Percentiles rank a stretch among this genome's conserved stretches.
These are phyloP conservation scores for Lobophora halterata DNA, from an alignment of 2,888 invertebrate species.

Conservation along the genomic window DNA sequence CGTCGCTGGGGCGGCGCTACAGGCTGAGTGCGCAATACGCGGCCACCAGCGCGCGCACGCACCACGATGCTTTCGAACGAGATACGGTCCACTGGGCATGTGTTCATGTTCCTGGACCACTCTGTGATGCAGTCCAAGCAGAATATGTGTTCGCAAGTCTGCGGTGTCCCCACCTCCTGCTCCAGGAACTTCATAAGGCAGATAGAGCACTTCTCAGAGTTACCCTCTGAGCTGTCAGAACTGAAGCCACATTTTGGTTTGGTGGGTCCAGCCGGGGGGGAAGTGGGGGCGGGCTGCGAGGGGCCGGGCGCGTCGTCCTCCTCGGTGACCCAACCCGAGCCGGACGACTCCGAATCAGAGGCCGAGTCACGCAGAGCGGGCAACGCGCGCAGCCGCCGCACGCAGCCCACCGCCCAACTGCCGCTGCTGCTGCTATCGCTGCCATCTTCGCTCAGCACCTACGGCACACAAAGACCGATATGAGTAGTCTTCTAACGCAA, in stretches of 20 bases:
- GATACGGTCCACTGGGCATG: slow-evolving; percentile 95
- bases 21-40: slow-evolving; percentile 83
- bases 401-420: slow-evolving; percentile 52
- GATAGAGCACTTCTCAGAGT: slow-evolving; percentile 93
- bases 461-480: slow-evolving; percentile 39
- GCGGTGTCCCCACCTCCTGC: slow-evolving; percentile 92
- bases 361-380: slow-evolving; percentile 62
- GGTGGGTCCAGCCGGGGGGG: slow-evolving; percentile 22
- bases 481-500: slow-evolving; percentile 2
- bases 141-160: slow-evolving; percentile 93
- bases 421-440: slow-evolving; percentile 71
- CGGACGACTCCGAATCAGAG: slow-evolving; percentile 60
- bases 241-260: slow-evolving; percentile 59
- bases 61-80: slow-evolving; percentile 90
- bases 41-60: slow-evolving; percentile 83
- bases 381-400: slow-evolving; percentile 56
- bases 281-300: slow-evolving; percentile 24
- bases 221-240: slow-evolving; percentile 84
- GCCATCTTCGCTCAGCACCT: slow-evolving; percentile 79
- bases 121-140: slow-evolving; percentile 94
- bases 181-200: slow-evolving; percentile 88
- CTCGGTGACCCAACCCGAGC: slow-evolving; percentile 52
- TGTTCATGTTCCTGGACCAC: slow-evolving; percentile 97
- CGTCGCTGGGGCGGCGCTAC: slow-evolving; percentile 79
- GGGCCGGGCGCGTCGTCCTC: slow-evolving; percentile 35